Base-by-base conservation (phyloP, 1,140 invertebrate genomes). In the Camponotus vicinus region DNA sequence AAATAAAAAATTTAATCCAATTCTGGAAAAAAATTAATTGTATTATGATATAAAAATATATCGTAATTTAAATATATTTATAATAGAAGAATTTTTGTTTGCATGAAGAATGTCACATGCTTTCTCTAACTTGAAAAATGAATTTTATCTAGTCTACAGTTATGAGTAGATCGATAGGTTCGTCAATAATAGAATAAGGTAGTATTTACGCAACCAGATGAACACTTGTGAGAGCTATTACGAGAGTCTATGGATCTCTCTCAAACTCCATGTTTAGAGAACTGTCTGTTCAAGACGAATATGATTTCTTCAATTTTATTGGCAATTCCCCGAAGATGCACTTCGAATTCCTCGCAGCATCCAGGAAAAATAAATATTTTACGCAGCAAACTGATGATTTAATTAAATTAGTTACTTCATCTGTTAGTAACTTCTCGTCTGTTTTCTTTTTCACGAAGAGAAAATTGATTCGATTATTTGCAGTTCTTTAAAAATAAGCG, bases 201-300 rank as follows among this genome's bases (percentile, higher is more conserved):
- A 42, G n/a, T 63, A 21, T n/a, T 42, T 66, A 73, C 52, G 40
- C 79, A 70, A 73, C 18, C 32, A 61, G 69, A 83, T 61, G 34
- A 13, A 64, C 42, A n/a, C 7, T 52, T 13, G 1, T 40, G 8
- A n/a, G 45, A 64, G 45, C 21, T 75, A 66, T 85, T 77, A 78
- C 6, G 27, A 59, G 69, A 76, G 5, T 15, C 73, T 18, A 78
- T 21, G 73, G 32, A 6, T 49, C 69, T 77, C 59, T 21, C 15
- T 3, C 42, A 9, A 6, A 59, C 34, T 78, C 73, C 82, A 66
- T 85, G 45, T 78, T 78, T 85, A 27, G 73, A 55, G 40, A 40
- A 59, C 69, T 27, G 67, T 32, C 55, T 78, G 15, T 42, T 67
- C 73, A 15, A 85, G 37, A 18, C 37, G 8, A 69, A 34, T 37